These are phyloP conservation scores for Pollenia griseotomentosa DNA, from an alignment of 2,888 invertebrate species.

Conservation along the genomic window DNA sequence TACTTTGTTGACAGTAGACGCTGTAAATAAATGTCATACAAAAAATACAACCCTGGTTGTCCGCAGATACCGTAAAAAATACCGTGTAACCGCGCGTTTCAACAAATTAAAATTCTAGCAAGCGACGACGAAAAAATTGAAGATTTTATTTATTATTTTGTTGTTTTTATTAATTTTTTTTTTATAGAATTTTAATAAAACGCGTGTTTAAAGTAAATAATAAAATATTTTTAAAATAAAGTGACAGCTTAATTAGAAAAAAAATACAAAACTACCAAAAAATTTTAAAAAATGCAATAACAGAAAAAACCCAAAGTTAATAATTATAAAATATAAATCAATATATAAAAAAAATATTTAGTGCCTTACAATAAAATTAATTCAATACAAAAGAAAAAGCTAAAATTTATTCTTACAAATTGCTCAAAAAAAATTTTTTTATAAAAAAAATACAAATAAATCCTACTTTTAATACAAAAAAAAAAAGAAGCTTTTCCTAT, in stretches of 20 bases:
- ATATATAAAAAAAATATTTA: conserved; percentile 38
- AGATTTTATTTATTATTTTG: conserved; percentile 21
- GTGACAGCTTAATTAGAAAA: conserved; percentile 49
- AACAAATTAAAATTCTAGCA: conserved; percentile 1
- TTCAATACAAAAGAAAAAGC: conserved; percentile 38
- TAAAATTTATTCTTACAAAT: conserved; percentile 43
- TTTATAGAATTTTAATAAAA: conserved; percentile 57
- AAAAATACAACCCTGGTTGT: conserved; percentile 69
- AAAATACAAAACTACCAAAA: conserved; percentile 48
- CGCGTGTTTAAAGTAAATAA: conserved; percentile 27
- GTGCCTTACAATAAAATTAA: conserved; percentile 68
- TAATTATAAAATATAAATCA: conserved; percentile 51
- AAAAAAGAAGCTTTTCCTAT: neutral
- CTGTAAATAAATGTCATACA: conserved; percentile 59
- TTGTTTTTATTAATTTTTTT: conserved; percentile 72
- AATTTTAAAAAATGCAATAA: conserved; percentile 11
- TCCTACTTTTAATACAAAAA: neutral
- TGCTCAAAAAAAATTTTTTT: conserved; percentile 59
- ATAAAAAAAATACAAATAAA: conserved; percentile 24
- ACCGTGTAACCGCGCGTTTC: conserved; percentile 66
- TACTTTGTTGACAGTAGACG: conserved; percentile 71
- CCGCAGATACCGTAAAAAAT: conserved; percentile 59
- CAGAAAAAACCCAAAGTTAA: conserved; percentile 56
- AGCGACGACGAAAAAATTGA: conserved; percentile 3
- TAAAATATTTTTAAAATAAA: conserved; percentile 42